Percentiles rank a stretch among this genome's conserved stretches.
Evolutionary conservation across 2,113 vertebrate genomes (phyloP).

Genomic region (Chrysochloris asiatica): DNA sequence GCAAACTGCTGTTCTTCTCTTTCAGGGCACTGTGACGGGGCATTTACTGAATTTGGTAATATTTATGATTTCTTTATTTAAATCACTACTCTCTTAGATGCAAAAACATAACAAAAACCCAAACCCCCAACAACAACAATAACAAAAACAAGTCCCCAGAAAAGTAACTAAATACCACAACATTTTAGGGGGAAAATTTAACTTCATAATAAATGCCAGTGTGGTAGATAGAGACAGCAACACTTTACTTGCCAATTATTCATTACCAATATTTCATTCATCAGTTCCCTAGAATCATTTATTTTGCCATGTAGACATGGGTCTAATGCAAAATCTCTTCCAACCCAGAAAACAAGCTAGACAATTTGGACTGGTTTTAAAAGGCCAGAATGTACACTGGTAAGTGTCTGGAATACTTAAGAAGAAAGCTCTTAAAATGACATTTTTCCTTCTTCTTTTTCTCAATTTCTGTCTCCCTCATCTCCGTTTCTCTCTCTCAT

Average conservation of each 20-base stretch:
- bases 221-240: background rate
- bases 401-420: background rate
- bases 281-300: background rate
- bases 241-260: background rate
- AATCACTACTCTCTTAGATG: background rate
- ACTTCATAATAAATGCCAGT: background rate
- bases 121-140: background rate
- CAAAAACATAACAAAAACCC: background rate
- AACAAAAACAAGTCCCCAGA: background rate
- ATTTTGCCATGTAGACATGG: background rate
- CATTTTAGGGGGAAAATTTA: constrained; percentile 29
- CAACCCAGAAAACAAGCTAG: background rate
- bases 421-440: background rate
- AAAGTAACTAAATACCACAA: background rate
- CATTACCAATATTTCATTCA: background rate
- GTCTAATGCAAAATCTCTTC: constrained; percentile 4
- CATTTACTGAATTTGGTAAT: background rate
- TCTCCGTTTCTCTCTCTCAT: background rate
- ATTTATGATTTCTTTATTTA: constrained; percentile 12
- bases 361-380: background rate
- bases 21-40: background rate
- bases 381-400: background rate
- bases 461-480: background rate
- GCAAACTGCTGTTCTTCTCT: background rate
- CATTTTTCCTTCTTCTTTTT: background rate